Percentiles rank a stretch among this genome's conserved stretches.
These are phyloP conservation scores for Pampus argenteus DNA, from an alignment of 2,797 vertebrate genomes.

Conservation along the genomic window DNA sequence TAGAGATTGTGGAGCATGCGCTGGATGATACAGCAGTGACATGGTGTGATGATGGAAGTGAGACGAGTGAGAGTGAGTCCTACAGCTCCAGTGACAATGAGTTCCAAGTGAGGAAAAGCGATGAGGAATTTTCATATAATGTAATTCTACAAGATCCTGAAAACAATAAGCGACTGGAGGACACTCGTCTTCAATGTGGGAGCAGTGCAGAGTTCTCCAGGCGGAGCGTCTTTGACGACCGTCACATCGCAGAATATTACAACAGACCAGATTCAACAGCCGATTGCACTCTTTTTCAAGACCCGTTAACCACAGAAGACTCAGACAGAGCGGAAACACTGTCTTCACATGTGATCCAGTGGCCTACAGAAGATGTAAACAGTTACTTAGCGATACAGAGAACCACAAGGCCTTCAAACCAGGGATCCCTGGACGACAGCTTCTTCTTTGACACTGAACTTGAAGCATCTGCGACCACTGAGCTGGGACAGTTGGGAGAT, in stretches of 20 bases:
- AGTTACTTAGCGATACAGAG: constrained; percentile 32
- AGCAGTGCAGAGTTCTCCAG: constrained; percentile 5
- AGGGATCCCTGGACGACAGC: constrained; percentile 66
- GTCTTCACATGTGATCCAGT: constrained; percentile 15
- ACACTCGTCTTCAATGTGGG: neutral
- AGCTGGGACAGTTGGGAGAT: constrained; percentile 46
- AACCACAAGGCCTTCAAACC: constrained; percentile 21
- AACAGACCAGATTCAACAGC: constrained; percentile 5
- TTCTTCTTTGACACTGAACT: constrained; percentile 62
- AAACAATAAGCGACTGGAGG: constrained; percentile 10
- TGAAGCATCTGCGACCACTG: constrained; percentile 11
- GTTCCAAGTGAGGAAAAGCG: constrained; percentile 9
- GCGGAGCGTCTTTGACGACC: constrained; percentile 24
- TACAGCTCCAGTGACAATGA: constrained; percentile 65
- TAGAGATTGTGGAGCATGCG: neutral
- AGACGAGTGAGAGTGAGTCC: constrained; percentile 48
- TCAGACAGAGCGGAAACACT: constrained; percentile 22
- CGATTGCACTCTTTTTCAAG: constrained; percentile 35
- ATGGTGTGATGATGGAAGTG: constrained; percentile 20
- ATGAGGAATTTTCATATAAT: constrained; percentile 5
- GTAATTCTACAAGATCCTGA: neutral
- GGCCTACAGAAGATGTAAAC: constrained; percentile 22
- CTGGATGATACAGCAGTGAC: neutral
- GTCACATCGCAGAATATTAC: neutral
- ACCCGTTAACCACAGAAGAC: constrained; percentile 51